Percentiles rank a stretch among this genome's conserved stretches.
phyloP scores from a whole-genome alignment of 2,797 vertebrate genomes.

The Clangula hyemalis region DNA sequence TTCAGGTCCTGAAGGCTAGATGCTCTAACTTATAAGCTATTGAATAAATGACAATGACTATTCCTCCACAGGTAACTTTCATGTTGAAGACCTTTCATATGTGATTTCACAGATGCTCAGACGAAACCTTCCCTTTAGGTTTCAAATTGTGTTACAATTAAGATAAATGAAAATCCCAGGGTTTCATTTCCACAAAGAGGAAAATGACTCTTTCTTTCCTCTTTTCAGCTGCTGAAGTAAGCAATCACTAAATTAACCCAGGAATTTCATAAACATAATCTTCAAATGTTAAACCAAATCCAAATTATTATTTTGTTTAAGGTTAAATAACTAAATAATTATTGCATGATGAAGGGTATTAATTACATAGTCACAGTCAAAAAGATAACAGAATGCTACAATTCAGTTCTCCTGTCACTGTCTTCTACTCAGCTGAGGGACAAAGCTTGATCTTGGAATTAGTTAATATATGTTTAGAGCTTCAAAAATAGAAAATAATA shows the following conservation, averaged over 20 bases:
- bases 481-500: not conserved
- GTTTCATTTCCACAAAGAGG: not conserved
- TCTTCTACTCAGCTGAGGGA: not conserved
- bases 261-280: not conserved
- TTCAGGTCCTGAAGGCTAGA: not conserved
- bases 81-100: not conserved
- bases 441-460: not conserved
- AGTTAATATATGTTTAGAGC: not conserved
- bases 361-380: not conserved
- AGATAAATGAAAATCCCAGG: fast-evolving
- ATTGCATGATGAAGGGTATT: not conserved
- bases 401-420: not conserved
- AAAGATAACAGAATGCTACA: not conserved
- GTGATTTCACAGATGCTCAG: not conserved
- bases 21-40: not conserved
- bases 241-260: not conserved
- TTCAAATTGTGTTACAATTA: not conserved
- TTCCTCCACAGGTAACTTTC: not conserved
- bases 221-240: not conserved
- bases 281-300: not conserved
- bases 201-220: not conserved
- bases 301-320: not conserved
- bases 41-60: not conserved
- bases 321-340: not conserved
- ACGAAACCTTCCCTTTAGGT: not conserved